phyloP scores from a whole-genome alignment of 1,140 invertebrate genomes.

The Magallana angulata region DNA sequence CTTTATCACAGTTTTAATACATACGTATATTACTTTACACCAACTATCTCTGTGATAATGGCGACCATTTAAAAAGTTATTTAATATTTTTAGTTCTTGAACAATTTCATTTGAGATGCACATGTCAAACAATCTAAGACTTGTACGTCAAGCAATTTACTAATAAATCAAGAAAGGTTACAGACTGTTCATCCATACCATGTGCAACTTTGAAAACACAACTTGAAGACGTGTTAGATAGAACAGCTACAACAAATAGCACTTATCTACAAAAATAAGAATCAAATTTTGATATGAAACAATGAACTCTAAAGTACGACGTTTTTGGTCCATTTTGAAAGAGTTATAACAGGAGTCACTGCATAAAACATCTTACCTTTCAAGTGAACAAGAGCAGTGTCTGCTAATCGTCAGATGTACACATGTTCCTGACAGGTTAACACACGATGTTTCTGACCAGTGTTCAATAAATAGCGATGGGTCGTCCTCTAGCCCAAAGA shows the following conservation, averaged over 20 bases:
- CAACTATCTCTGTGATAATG: no score
- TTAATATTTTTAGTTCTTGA: no score
- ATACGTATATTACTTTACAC: no score
- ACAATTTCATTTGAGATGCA: no score
- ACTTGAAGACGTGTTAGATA: not conserved
- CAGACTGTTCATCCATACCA: no score
- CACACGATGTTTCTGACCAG: not conserved
- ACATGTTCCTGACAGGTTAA: slow-evolving; percentile 1
- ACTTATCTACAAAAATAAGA: not conserved
- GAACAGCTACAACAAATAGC: not conserved
- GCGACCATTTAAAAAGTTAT: no score
- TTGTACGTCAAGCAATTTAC: no score
- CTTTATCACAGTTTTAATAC: no score
- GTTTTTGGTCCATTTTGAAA: not conserved
- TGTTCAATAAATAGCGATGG: slow-evolving; percentile 11
- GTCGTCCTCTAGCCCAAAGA: not conserved
- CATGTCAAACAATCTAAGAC: no score
- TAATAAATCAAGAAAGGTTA: no score
- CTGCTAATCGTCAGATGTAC: not conserved
- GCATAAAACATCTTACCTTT: not conserved
- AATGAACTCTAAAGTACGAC: not conserved
- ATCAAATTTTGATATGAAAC: not conserved
- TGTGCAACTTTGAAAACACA: no score
- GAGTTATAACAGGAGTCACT: not conserved
- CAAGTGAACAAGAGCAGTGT: not conserved